Evolutionary conservation across 2,888 invertebrate genomes (phyloP).

Genomic region (Drosophila merina): DNA sequence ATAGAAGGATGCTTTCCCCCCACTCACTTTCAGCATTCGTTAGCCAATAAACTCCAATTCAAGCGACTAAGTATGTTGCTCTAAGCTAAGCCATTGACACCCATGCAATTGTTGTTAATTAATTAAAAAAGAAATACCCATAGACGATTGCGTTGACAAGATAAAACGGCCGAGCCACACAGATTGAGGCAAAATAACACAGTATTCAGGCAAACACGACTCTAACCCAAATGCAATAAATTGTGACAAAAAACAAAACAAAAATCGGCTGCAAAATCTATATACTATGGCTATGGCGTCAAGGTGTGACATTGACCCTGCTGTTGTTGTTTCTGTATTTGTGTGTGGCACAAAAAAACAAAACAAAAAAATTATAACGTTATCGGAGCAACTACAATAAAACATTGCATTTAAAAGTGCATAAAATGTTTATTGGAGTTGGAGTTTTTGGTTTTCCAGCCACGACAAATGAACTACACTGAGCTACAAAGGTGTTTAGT

Average conservation of each 20-base stretch:
- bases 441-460: slow-evolving; percentile 53
- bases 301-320: slow-evolving; percentile 77
- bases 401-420: slow-evolving; percentile 73
- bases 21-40: slow-evolving; percentile 31
- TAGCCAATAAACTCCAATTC: slow-evolving; percentile 20
- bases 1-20: slow-evolving; percentile 10
- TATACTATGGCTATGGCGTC: slow-evolving; percentile 65
- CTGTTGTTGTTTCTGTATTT: slow-evolving; percentile 24
- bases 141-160: slow-evolving; percentile 75
- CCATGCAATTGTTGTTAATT: slow-evolving; percentile 74
- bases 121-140: slow-evolving; percentile 72
- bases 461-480: slow-evolving; percentile 46
- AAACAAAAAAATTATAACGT: slow-evolving; percentile 44
- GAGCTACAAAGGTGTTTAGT: slow-evolving; percentile 2
- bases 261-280: slow-evolving; percentile 52
- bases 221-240: slow-evolving; percentile 67
- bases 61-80: slow-evolving; percentile 40
- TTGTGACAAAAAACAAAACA: slow-evolving; percentile 55
- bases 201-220: slow-evolving; percentile 18
- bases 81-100: slow-evolving; percentile 67
- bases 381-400: slow-evolving; percentile 54
- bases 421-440: slow-evolving; percentile 68
- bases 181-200: slow-evolving; percentile 43
- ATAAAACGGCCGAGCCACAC: slow-evolving; percentile 62
- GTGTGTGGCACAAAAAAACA: slow-evolving; percentile 55